Evolutionary conservation across 2,797 vertebrate genomes (phyloP), one percentile per base, ranked within the genome.

Genomic region (Lithobates pipiens): DNA sequence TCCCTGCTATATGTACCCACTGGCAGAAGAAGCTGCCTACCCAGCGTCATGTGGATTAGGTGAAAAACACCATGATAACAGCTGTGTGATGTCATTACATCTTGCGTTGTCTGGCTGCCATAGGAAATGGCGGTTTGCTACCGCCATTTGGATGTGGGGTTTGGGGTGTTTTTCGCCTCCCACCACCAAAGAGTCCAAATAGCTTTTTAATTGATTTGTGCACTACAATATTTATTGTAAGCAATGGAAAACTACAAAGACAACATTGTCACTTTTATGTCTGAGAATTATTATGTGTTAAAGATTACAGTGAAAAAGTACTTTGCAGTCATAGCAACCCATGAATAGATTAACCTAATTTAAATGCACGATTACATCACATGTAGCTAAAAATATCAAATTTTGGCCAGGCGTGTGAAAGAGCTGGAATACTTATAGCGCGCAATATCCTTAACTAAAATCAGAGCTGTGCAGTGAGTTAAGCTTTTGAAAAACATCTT

Each of bases 301-400:
- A 29, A 69, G 82, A 84, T 70, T 83, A 69, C 18, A 68, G 5
- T 36, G 27, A 32, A 34, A 34, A 84, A 81, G 46, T 69, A 57
- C 68, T 77, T 71, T 68, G 44, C 74, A 54, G 65, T 68, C 70
- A 76, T 83, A 83, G 82, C 82, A 83, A 76, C 61, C 27, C 42
- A 36, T 76, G n/a, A 69, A 76, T 83, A 83, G 74, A 34, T 76
- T 69, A 83, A 83, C 44, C 61, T 36, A 76, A 68, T 83, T 76
- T 44, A 83, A 83, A 76, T 82, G 36, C 36, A 42, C 36, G 8
- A 27, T 67, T 82, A 54, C 34, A 74, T 32, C 34, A 82, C 32
- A 18, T 44, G 46, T 34, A 23, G 80, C 54, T 74, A 65, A 74
- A 65, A 50, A 54, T 70, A 71, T 50, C 10, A 80, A 68, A 63